A percentile compares a stretch with the other conserved stretches of the same genome.
phyloP scores from a whole-genome alignment of 2,113 vertebrate species.

The Zapus hudsonius region DNA sequence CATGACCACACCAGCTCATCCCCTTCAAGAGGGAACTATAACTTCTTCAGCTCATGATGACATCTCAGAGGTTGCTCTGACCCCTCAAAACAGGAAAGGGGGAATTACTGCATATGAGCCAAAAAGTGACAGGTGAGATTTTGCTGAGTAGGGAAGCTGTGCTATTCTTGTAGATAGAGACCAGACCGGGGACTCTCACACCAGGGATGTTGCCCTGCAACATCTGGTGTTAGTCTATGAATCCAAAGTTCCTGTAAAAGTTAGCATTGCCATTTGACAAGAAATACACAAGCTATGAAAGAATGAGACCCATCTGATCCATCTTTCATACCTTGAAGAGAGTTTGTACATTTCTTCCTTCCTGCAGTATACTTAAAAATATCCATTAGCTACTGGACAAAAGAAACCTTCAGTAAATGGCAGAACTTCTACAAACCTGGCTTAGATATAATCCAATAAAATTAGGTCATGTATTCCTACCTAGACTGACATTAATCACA shows the following conservation, averaged over 20 bases:
- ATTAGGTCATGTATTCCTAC: too few species aligned
- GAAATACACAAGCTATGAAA: not conserved
- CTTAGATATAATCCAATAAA: not conserved
- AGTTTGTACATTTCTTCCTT: not conserved
- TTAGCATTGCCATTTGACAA: not conserved
- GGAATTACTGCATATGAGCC: accelerated
- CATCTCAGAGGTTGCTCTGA: not conserved
- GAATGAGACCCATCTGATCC: too few species aligned
- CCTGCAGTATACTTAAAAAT: not conserved
- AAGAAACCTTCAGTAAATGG: not conserved
- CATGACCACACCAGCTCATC: constrained; percentile 40
- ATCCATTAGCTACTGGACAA: not conserved
- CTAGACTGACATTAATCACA: constrained; percentile 1
- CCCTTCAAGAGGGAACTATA: not conserved
- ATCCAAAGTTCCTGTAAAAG: not conserved
- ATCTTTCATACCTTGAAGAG: not conserved
- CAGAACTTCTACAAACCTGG: not conserved
- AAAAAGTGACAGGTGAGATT: accelerated
- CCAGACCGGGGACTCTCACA: not conserved
- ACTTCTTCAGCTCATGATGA: not conserved
- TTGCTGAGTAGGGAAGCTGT: not conserved
- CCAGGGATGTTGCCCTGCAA: accelerated
- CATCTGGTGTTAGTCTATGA: not conserved
- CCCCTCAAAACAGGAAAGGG: accelerated
- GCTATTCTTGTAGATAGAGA: accelerated